These are phyloP conservation scores for Zelleria hepariella DNA, from an alignment of 2,888 invertebrate genomes.

Conservation along the genomic window DNA sequence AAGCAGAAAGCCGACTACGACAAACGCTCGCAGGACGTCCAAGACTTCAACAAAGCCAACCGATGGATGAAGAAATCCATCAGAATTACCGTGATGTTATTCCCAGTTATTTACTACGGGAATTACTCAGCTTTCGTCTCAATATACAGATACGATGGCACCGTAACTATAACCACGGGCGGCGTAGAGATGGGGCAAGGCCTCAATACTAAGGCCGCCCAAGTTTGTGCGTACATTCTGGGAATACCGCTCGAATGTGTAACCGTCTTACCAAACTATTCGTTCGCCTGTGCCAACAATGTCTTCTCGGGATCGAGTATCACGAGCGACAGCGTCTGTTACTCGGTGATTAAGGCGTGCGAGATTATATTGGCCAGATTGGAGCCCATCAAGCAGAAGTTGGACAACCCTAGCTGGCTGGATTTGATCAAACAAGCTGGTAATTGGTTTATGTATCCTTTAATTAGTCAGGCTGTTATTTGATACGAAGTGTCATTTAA, in stretches of 20 bases:
- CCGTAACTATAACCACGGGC: constrained; percentile 78
- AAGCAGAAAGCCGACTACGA: constrained; percentile 69
- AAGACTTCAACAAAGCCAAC: constrained; percentile 75
- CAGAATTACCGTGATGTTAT: constrained; percentile 76
- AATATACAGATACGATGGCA: constrained; percentile 78
- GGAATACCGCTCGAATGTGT: constrained; percentile 76
- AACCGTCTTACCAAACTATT: constrained; percentile 72
- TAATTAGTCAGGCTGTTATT: too few species aligned
- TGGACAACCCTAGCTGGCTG: constrained; percentile 70
- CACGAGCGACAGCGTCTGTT: constrained; percentile 75
- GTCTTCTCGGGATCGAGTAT: constrained; percentile 76
- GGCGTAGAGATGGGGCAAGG: constrained; percentile 86
- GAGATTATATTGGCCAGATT: constrained; percentile 69
- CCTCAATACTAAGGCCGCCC: constrained; percentile 82
- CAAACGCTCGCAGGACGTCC: constrained; percentile 55
- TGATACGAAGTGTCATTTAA: too few species aligned
- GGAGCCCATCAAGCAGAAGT: constrained; percentile 60
- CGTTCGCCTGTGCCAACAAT: constrained; percentile 73
- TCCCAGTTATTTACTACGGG: constrained; percentile 68
- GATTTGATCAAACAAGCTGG: constrained; percentile 70
- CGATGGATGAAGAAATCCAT: constrained; percentile 84
- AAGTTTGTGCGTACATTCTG: constrained; percentile 81
- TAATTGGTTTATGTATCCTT: too few species aligned
- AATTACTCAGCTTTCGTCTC: constrained; percentile 74
- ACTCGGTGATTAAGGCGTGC: constrained; percentile 73